Evolutionary conservation across 2,113 vertebrate genomes (phyloP).

Genomic region (Girardinichthys multiradiatus): DNA sequence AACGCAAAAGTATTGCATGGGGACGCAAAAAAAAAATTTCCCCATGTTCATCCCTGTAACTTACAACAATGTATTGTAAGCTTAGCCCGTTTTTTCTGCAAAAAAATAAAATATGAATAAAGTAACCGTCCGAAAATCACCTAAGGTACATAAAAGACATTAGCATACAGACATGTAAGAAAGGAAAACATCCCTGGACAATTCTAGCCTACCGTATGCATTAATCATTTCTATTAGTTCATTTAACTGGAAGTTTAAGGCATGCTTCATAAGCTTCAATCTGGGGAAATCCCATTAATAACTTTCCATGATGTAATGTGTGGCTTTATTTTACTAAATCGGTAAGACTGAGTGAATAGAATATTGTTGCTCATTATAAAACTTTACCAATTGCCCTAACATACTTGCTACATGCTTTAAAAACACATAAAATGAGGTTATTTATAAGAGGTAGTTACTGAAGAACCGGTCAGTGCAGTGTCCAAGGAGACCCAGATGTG

Average conservation of each 20-base stretch:
- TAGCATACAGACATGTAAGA: background rate
- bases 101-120: background rate
- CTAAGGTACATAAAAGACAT: background rate
- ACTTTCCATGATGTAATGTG: background rate
- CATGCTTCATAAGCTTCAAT: background rate
- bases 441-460: background rate
- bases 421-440: background rate
- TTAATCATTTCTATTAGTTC: background rate
- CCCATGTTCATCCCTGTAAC: too few relatives aligned
- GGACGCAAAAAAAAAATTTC: too few relatives aligned
- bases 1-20: too few relatives aligned
- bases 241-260: background rate
- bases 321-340: background rate
- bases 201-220: background rate
- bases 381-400: background rate
- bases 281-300: background rate
- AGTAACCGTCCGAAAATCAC: background rate
- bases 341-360: background rate
- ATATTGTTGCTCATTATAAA: background rate
- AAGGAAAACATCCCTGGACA: background rate
- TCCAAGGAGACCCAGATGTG: background rate
- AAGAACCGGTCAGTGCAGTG: background rate
- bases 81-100: background rate
- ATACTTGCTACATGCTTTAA: background rate
- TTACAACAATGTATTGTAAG: background rate